Evolutionary conservation across 2,888 invertebrate species (phyloP), one percentile per base, ranked within the genome.

Genomic region (Dermolepida albohirtum): DNA sequence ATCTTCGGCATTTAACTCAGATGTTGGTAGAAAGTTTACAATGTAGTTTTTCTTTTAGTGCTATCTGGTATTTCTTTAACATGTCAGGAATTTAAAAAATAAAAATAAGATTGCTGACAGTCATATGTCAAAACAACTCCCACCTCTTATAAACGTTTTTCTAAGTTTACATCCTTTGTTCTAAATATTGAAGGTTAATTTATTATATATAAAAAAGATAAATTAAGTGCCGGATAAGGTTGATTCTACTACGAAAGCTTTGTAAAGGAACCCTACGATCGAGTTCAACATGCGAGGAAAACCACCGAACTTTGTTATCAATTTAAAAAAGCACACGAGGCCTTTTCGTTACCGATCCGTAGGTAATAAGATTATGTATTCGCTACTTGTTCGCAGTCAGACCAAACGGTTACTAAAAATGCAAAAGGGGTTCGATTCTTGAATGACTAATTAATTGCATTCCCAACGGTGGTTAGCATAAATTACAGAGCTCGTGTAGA

Each of bases 381-480:
- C 82, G 77, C 77, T 74, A 78, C 80, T 82, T 81, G 82, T 81
- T 78, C 78, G 77, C 75, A 74, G 74, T 76, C 74, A 78, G 78
- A 76, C 79, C 77, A 34, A 34, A 34, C 34, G 34, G 80, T 79
- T 78, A 79, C 80, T 79, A 81, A 82, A 82, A 82, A 82, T 79
- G 80, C 80, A 80, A 81, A 76, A 79, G 80, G 79, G 78, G 78
- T 78, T 78, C 82, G 82, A 82, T 81, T 81, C 82, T 80, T 80
- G 82, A 83, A 83, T 83, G 80, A 79, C 77, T 82, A 82, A 82
- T 82, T 83, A 83, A 83, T 83, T 81, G 78, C 80, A 82, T 83
- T 83, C 80, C 72, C 75, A 74, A 34, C 74, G 73, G 73, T 77
- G 73, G 80, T 82, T 82, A 80, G 77, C 81, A 82, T 81, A 81